Conservation (phyloP, 2,113 vertebrate species). For the Rhinoderma darwinii region DNA sequence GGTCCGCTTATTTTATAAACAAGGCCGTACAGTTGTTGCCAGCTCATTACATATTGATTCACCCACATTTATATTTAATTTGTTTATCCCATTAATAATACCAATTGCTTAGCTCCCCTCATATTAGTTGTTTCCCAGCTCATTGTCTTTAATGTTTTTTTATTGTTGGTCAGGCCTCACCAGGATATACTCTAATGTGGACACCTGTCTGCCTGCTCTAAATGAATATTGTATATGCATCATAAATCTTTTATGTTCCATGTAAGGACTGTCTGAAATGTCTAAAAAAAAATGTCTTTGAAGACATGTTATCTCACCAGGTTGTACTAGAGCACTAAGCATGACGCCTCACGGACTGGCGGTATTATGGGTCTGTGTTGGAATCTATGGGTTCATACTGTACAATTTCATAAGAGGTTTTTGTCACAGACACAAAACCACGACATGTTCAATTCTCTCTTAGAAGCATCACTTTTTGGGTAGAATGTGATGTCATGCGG, state of each 20-base stretch:
- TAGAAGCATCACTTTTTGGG: too few species aligned
- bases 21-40: background rate
- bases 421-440: too few species aligned
- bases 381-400: too few species aligned
- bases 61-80: background rate
- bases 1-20: too few species aligned
- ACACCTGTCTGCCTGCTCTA: background rate
- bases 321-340: too few species aligned
- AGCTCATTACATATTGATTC: background rate
- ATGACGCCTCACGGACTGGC: too few species aligned
- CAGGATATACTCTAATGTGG: background rate
- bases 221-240: background rate
- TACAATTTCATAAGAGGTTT: too few species aligned
- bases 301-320: background rate
- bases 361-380: too few species aligned
- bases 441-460: too few species aligned
- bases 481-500: too few species aligned
- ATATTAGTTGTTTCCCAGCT: conserved; percentile 14
- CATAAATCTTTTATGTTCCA: background rate
- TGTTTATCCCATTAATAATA: background rate
- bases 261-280: background rate
- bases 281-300: background rate
- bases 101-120: background rate
- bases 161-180: background rate
- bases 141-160: background rate